A percentile compares a stretch with the other conserved stretches of the same genome.
These are phyloP conservation scores for Drosophila persimilis DNA, from an alignment of 1,140 invertebrate genomes.

Conservation along the genomic window DNA sequence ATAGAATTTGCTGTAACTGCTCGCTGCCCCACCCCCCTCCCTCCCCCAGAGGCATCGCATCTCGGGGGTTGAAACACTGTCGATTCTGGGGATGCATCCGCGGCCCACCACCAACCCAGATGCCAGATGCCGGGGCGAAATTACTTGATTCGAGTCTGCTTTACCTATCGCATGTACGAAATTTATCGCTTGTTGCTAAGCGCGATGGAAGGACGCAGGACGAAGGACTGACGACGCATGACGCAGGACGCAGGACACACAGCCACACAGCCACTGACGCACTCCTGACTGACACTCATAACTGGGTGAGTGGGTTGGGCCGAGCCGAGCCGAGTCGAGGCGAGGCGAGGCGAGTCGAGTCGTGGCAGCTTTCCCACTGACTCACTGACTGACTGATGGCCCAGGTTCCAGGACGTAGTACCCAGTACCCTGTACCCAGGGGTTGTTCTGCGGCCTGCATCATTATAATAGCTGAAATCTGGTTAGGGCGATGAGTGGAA, in stretches of 20 bases:
- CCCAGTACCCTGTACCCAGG: conserved; percentile 6
- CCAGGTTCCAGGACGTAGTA: neutral
- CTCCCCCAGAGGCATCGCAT: neutral
- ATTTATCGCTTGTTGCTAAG: conserved; percentile 75
- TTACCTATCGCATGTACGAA: conserved; percentile 56
- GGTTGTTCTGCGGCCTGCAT: conserved; percentile 64
- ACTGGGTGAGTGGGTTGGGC: conserved; percentile 76
- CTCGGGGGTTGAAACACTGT: conserved; percentile 52
- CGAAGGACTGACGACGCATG: conserved; percentile 23
- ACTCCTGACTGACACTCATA: conserved; percentile 53
- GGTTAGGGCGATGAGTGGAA: conserved; percentile 55
- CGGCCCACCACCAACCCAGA: conserved; percentile 16
- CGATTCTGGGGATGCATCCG: conserved; percentile 67
- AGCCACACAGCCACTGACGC: conserved; percentile 1
- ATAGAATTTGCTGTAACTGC: conserved; percentile 42
- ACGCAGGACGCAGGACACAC: conserved; percentile 50
- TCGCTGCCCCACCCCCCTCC: neutral
- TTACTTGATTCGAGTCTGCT: conserved; percentile 44
- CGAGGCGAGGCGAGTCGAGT: neutral
- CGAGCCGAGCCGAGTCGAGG: no score
- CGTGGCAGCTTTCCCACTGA: conserved; percentile 62
- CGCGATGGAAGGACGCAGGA: conserved; percentile 8
- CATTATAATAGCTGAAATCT: conserved; percentile 76
- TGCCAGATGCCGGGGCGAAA: conserved; percentile 60
- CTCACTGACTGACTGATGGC: conserved; percentile 48